Percentiles rank a stretch among this genome's conserved stretches.
These are phyloP conservation scores for Clitarchus hookeri DNA, from an alignment of 2,888 invertebrate genomes.

Conservation along the genomic window DNA sequence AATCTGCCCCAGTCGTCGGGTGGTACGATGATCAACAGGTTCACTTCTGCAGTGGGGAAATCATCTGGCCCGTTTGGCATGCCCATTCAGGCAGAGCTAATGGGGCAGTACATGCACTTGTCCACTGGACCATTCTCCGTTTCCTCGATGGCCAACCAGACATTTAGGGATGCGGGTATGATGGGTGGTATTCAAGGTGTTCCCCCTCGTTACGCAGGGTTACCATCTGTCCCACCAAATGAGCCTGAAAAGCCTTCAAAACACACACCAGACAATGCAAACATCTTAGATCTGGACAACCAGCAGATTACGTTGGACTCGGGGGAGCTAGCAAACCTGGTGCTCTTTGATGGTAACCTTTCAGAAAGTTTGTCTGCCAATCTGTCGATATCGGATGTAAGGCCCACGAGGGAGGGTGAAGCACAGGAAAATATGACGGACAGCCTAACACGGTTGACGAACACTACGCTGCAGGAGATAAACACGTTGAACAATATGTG, in stretches of 20 bases:
- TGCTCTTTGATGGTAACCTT: conserved; percentile 53
- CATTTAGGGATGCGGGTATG: no score
- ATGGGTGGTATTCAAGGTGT: neutral
- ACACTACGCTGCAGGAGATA: conserved; percentile 54
- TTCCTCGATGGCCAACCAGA: neutral
- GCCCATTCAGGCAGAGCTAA: neutral
- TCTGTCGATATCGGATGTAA: conserved; percentile 55
- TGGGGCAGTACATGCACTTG: neutral
- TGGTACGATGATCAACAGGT: neutral
- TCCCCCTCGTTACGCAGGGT: neutral
- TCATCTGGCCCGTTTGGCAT: neutral
- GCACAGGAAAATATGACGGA: conserved; percentile 58
- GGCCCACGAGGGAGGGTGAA: conserved; percentile 42
- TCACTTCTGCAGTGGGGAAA: neutral
- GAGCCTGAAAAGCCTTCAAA: neutral
- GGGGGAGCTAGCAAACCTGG: conserved; percentile 51
- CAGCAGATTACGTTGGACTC: conserved; percentile 52
- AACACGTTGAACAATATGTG: conserved; percentile 34
- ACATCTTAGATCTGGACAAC: conserved; percentile 50
- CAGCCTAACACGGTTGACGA: conserved; percentile 60
- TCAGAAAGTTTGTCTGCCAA: conserved; percentile 57
- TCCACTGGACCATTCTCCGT: neutral
- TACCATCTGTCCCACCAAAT: neutral
- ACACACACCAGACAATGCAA: neutral
- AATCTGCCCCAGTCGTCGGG: neutral